Evolutionary conservation across 1,140 invertebrate genomes (phyloP), one percentile per base, ranked within the genome.

Genomic region (Lerema accius): DNA sequence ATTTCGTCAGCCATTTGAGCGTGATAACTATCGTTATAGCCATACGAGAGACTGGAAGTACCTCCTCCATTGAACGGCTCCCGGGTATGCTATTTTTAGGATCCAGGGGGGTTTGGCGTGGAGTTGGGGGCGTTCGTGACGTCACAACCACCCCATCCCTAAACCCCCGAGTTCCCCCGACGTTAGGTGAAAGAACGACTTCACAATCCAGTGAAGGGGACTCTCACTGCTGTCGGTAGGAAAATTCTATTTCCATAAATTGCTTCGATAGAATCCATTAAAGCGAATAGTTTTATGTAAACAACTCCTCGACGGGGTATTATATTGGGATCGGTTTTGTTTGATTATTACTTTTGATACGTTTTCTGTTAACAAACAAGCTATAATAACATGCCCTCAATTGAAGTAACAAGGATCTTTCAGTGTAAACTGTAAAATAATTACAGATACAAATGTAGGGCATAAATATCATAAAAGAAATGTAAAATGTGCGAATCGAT

Each of bases 61-160:
- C 16, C 49, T 60, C 65, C 68, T 78, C 64, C 80, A 86, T 86
- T 85, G 81, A 85, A 78, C 74, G 73, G 37, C 62, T 76, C 80
- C 82, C 79, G 79, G 79, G 72, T 71, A 63, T 42, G 61, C 84
- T 86, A 86, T 86, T 86, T 85, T 82, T 79, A 82, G 82, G 75
- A 73, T 63, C 42, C 61, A 35, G 69, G 70, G 79, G 68, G 69
- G 56, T 35, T 46, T 45, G 61, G 61, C 49, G 35, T 32, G 59
- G 63, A 65, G 56, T 40, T 49, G 28, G 35, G 35, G n/a, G 10
- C 1, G 35, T 11, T 37, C 35, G 19, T 76, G 74, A 78, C 78
- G 83, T 80, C 80, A 80, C 76, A 23, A 51, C 71, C 65, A 32
- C 66, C 73, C 70, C 67, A 42, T 50, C 13, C 56, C 67, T 43